Evolutionary conservation across 2,113 vertebrate genomes (phyloP).

Genomic region (Sorex fumeus): DNA sequence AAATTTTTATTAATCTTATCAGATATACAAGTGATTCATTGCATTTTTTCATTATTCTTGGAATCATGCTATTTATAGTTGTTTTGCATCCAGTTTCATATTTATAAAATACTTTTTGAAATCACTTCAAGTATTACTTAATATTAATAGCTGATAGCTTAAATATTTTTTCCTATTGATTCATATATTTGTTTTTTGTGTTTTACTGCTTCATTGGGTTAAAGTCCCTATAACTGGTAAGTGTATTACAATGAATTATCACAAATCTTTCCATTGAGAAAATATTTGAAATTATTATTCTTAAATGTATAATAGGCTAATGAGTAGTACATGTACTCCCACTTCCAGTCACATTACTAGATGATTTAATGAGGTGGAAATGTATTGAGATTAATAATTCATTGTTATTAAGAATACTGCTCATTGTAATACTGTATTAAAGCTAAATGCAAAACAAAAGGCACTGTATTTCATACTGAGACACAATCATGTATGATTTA

Average conservation of each 20-base stretch:
- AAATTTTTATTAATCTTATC: conserved; percentile 54
- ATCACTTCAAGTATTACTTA: conserved; percentile 78
- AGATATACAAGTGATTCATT: conserved; percentile 45
- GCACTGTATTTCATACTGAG: conserved; percentile 44
- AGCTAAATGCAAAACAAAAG: conserved; percentile 55
- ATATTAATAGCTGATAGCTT: conserved; percentile 81
- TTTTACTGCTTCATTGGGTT: conserved; percentile 93
- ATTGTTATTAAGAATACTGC: conserved; percentile 76
- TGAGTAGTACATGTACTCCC: conserved; percentile 78
- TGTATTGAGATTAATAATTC: conserved; percentile 83
- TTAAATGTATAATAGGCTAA: conserved; percentile 78
- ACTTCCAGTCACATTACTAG: conserved; percentile 73
- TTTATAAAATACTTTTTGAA: conserved; percentile 79
- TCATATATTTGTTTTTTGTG: conserved; percentile 87
- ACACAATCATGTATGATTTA: conserved; percentile 51
- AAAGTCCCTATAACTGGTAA: conserved; percentile 99
- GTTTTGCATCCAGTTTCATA: conserved; percentile 73
- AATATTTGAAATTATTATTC: conserved; percentile 73
- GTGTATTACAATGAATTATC: conserved; percentile 84
- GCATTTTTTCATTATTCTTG: conserved; percentile 75
- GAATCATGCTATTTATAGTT: conserved; percentile 57
- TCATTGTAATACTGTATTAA: conserved; percentile 76
- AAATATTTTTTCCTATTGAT: conserved; percentile 79
- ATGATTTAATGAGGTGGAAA: conserved; percentile 82
- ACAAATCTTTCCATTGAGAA: conserved; percentile 78